Evolutionary conservation across 2,797 vertebrate genomes (phyloP), one percentile per base, ranked within the genome.

Genomic region (Nyctibius grandis): DNA sequence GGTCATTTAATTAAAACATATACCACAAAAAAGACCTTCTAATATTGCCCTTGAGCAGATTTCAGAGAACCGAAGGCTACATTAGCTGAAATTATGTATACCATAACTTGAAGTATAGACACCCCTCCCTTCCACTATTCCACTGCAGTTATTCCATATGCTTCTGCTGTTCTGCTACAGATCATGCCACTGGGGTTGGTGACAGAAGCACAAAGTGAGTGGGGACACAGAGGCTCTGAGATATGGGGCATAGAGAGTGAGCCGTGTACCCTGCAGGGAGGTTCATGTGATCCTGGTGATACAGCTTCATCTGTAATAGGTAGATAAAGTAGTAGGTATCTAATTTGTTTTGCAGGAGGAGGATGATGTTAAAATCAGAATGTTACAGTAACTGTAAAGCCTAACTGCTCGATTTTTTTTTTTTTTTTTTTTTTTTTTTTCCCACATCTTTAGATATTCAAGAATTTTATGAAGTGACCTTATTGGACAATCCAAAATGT

Each of bases 401-500:
- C 13, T 95, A 70, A 96, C 42, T 38, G 36, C 4, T 34, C 2
- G 22, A 12, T 64, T 60, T 89, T 84, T 94, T 20, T 42, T n/a
- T n/a, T n/a, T n/a, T n/a, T n/a, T n/a, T n/a, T n/a, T n/a, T n/a
- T n/a, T n/a, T n/a, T n/a, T n/a, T n/a, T n/a, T n/a, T n/a, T n/a
- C n/a, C n/a, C 79, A 72, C 2, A 26, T 67, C 19, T 94, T 80
- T 97, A 99, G 99, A 99, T 98, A 99, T 99, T 98, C 99, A 99
- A 98, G 99, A 99, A 97, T 99, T 99, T 97, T 99, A 99, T 97
- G 99, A 99, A 99, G 99, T 99, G 98, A 99, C 99, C 98, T 99
- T 99, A 98, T 94, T 98, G 97, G 99, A 99, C 97, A 99, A 98
- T 97, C 99, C 99, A 97, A 98, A 98, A 98, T 99, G 98, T 95